Evolutionary conservation across 2,797 vertebrate genomes (phyloP), one percentile per base, ranked within the genome.

Genomic region (Falco naumanni): DNA sequence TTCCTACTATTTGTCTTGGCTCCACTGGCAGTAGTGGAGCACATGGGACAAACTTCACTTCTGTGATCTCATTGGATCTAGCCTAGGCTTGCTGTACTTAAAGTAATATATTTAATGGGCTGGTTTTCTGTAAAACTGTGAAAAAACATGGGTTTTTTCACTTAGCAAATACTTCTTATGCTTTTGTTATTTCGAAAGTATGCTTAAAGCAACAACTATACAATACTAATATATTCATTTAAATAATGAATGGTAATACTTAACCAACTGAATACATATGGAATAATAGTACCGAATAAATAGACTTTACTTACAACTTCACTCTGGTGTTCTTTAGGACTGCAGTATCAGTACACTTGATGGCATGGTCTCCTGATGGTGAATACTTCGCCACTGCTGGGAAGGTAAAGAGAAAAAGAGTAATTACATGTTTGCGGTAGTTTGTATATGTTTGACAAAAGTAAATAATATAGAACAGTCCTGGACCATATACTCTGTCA

Each of bases 351-450:
- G 97, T 99, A 48, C 98, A 98, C 92, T 96, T 99, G 93, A 99
- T 99, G 98, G 99, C 99, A 95, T 99, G 99, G 99, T 99, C 99
- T 89, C 99, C 99, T 94, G 99, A 99, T 97, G 99, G 99, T 91
- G 99, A 99, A 98, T 99, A 99, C 96, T 99, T 99, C 92, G 99
- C 99, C 95, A 99, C 99, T 81, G 98, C 99, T 96, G 99, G 99
- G 87, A 99, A 99, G 99, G 99, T 99, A 98, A 85, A 96, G n/a
- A 48, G 20, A 72, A 78, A 80, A 69, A 74, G 2, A 37, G 24
- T 6, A 83, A 64, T 24, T 63, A 24, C 64, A 6, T 17, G 28
- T 61, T 51, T 84, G 59, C 9, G 53, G 21, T 47, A 9, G n/a
- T 78, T 86, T 94, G 19, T 6, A 19, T 91, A 93, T 90, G 33